Conservation (phyloP, 2,888 invertebrate species). For the Nudaria mundana region DNA sequence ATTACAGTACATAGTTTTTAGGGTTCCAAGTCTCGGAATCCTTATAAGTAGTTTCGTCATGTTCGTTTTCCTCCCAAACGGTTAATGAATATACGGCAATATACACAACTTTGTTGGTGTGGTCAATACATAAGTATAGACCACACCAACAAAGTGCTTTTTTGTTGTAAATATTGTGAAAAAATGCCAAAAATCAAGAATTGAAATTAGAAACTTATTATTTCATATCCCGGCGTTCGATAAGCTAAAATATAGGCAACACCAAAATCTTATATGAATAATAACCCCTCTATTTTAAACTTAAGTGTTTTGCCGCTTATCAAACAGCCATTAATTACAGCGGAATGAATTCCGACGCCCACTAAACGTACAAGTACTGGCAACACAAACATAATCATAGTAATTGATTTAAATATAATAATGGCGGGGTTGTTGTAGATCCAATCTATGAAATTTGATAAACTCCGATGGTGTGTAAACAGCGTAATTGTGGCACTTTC, state of each 20-base stretch:
- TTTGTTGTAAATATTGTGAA: too few relatives aligned
- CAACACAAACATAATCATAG: constrained; percentile 67
- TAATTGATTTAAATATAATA: constrained; percentile 78
- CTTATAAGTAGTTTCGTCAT: too few relatives aligned
- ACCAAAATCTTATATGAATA: constrained; percentile 30
- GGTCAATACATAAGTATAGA: too few relatives aligned
- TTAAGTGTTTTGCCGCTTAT: constrained; percentile 74
- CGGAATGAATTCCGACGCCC: constrained; percentile 58
- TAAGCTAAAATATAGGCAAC: constrained; percentile 44
- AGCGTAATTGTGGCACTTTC: constrained; percentile 46
- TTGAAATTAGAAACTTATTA: too few relatives aligned
- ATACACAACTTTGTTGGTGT: too few relatives aligned
- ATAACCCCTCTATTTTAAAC: constrained; percentile 65
- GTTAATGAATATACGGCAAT: too few relatives aligned
- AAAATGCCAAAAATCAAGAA: too few relatives aligned
- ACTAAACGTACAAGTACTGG: constrained; percentile 43
- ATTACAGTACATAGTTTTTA: too few relatives aligned
- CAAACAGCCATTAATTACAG: constrained; percentile 68
- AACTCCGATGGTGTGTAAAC: constrained; percentile 60
- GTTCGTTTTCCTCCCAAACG: too few relatives aligned
- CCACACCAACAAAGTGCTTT: too few relatives aligned
- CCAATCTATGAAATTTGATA: constrained; percentile 48
- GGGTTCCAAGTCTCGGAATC: too few relatives aligned
- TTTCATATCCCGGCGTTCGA: constrained; percentile 30
- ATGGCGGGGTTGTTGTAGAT: constrained; percentile 54